Percentiles rank a stretch among this genome's conserved stretches.
phyloP scores from a whole-genome alignment of 2,797 vertebrate genomes.

The Notoglanidium macrostoma region DNA sequence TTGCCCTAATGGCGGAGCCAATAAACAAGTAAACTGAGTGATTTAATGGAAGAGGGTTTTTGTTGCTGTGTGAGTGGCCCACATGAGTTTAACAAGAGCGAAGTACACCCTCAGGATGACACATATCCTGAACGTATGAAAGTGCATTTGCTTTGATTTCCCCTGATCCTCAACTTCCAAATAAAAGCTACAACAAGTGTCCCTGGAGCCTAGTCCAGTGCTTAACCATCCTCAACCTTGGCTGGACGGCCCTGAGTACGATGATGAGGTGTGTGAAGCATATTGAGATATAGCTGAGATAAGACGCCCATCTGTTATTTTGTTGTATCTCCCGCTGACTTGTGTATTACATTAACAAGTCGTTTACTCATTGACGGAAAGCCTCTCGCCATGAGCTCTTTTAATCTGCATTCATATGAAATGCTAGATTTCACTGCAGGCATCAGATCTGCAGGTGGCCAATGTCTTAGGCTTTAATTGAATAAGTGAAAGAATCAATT shows the following conservation, averaged over 20 bases:
- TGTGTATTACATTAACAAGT: slow-evolving; percentile 69
- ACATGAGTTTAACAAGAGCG: slow-evolving; percentile 63
- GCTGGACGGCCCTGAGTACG: slow-evolving; percentile 5
- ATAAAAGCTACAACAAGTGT: slow-evolving; percentile 61
- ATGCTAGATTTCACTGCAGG: slow-evolving; percentile 65
- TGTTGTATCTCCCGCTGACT: slow-evolving; percentile 63
- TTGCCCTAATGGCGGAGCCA: slow-evolving; percentile 65
- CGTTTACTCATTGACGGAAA: slow-evolving; percentile 73
- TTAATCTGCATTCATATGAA: slow-evolving; percentile 77
- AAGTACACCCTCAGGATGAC: slow-evolving; percentile 62
- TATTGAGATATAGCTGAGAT: slow-evolving; percentile 32
- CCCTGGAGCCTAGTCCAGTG: slow-evolving; percentile 37
- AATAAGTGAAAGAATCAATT: slow-evolving; percentile 58
- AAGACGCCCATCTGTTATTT: slow-evolving; percentile 58
- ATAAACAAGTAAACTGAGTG: slow-evolving; percentile 66
- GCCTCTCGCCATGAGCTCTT: slow-evolving; percentile 70
- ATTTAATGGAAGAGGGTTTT: slow-evolving; percentile 64
- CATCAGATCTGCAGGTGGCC: slow-evolving; percentile 57
- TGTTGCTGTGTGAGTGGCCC: slow-evolving; percentile 57
- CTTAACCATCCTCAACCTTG: slow-evolving; percentile 41
- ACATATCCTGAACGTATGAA: slow-evolving; percentile 62
- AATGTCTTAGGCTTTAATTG: slow-evolving; percentile 60
- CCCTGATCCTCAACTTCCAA: slow-evolving; percentile 64
- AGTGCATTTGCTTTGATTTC: slow-evolving; percentile 68
- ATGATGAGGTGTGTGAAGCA: not conserved